Base-by-base conservation (phyloP, 2,797 vertebrate genomes). In the Anguilla marmorata region DNA sequence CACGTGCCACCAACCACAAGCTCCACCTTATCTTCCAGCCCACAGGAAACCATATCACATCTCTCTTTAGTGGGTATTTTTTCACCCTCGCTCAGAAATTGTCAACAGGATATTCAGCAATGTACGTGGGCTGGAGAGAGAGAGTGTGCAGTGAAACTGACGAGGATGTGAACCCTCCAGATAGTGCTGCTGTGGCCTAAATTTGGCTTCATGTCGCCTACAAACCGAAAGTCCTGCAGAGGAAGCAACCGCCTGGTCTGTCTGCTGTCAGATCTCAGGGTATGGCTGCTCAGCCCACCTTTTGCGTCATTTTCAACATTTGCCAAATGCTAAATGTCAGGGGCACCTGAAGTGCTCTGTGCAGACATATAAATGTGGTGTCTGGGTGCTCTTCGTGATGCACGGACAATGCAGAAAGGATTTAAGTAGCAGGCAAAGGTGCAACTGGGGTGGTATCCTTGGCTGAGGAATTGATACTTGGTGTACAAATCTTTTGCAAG, bases 71-170 rank as follows among this genome's bases (percentile, higher is more conserved):
- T 79, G 33, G 74, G 21, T n/a, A n/a, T 82, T 82, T 82, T 76
- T 82, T 37, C 24, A 6, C 79, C 33, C 37, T 21, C 45, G 24
- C 33, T 45, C 24, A 82, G 45, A 79, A 79, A 41, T 16, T 82
- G 79, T 82, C 79, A 82, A 82, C 79, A 82, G 79, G 79, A 82
- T 82, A 82, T 82, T 50, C 41, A 82, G 48, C 79, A 82, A n/a
- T 50, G 79, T 50, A n/a, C 33, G 79, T 50, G 41, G 41, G 79
- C 21, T 50, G 45, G 41, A 82, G 41, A 48, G 41, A 80, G 76
- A 48, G 19, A 5, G 19, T 24, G 79, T n/a, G 74, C 14, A 27
- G 33, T 1, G 3, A 11, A 33, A 19, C 72, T 41, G 72, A 33
- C 33, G 5, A 76, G 21, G 72, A 76, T 14, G 14, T 72, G 69